phyloP scores from a whole-genome alignment of 2,797 vertebrate genomes.

The Lepilemur septentrionalis region DNA sequence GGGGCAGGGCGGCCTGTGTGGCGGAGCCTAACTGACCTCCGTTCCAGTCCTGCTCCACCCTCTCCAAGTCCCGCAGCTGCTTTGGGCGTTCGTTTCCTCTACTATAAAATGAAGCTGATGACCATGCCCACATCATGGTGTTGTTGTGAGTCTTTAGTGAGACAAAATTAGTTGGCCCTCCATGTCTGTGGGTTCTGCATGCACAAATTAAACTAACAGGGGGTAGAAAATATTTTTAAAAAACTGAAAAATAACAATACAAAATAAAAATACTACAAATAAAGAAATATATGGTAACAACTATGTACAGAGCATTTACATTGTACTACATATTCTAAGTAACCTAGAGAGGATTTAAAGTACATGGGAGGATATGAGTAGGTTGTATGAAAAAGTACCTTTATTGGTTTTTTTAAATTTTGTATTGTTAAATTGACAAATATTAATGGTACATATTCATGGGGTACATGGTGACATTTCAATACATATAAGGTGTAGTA shows the following conservation, averaged over 20 bases:
- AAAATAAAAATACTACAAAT: background rate
- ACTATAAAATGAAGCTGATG: background rate
- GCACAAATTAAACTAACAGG: background rate
- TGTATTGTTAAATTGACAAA: too few relatives aligned
- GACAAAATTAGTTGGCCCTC: background rate
- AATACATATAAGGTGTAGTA: too few relatives aligned
- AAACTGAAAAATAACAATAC: background rate
- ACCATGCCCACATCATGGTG: background rate
- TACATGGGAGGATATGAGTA: background rate
- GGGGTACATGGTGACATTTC: too few relatives aligned
- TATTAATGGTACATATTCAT: too few relatives aligned
- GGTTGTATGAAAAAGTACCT: background rate
- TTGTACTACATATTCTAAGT: background rate
- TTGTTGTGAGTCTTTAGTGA: background rate
- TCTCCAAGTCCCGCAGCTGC: background rate
- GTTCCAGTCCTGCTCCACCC: background rate
- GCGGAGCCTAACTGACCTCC: background rate
- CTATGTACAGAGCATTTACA: background rate
- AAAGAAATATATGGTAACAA: background rate
- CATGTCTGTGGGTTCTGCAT: background rate
- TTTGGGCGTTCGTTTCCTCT: background rate
- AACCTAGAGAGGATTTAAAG: background rate
- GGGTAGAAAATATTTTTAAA: background rate
- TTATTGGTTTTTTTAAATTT: too few relatives aligned
- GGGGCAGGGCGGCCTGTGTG: accelerated